Evolutionary conservation across 2,888 invertebrate genomes (phyloP).

Genomic region (Hydriomena furcata): DNA sequence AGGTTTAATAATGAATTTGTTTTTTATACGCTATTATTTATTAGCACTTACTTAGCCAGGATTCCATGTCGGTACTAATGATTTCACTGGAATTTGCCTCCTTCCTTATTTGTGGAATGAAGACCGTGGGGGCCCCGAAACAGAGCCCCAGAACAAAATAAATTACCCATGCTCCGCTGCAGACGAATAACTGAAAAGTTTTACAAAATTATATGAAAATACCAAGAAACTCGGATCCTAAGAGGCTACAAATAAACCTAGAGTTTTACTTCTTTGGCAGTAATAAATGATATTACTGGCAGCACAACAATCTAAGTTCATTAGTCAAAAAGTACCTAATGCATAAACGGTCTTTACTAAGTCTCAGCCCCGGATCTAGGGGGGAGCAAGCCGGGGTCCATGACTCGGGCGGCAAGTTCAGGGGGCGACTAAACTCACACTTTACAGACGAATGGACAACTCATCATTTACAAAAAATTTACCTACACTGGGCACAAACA

Average conservation of each 20-base stretch:
- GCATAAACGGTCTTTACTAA: background rate
- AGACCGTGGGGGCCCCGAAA: constrained; percentile 55
- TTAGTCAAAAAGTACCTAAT: constrained; percentile 2
- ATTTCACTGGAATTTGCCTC: constrained; percentile 44
- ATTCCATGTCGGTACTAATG: constrained; percentile 50
- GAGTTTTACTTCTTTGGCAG: constrained; percentile 22
- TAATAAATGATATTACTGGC: constrained; percentile 21
- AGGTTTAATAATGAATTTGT: too few relatives aligned
- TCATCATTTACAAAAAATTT: too few relatives aligned
- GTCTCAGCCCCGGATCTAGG: too few relatives aligned
- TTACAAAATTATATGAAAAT: constrained; percentile 11
- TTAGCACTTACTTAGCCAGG: constrained; percentile 52
- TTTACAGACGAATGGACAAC: too few relatives aligned
- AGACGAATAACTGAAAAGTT: constrained; percentile 46
- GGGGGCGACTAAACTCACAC: too few relatives aligned
- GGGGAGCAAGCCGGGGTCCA: too few relatives aligned
- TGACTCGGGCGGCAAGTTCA: too few relatives aligned
- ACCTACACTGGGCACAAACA: too few relatives aligned
- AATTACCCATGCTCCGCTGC: constrained; percentile 44
- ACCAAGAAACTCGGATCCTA: constrained; percentile 24
- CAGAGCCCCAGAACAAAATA: constrained; percentile 51
- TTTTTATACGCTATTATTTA: background rate
- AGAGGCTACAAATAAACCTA: constrained; percentile 19
- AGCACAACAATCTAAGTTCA: constrained; percentile 11
- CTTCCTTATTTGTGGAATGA: constrained; percentile 51